Percentiles rank a stretch among this genome's conserved stretches.
Conservation (phyloP, 1,140 invertebrate genomes). For the Bombus terrestris region DNA sequence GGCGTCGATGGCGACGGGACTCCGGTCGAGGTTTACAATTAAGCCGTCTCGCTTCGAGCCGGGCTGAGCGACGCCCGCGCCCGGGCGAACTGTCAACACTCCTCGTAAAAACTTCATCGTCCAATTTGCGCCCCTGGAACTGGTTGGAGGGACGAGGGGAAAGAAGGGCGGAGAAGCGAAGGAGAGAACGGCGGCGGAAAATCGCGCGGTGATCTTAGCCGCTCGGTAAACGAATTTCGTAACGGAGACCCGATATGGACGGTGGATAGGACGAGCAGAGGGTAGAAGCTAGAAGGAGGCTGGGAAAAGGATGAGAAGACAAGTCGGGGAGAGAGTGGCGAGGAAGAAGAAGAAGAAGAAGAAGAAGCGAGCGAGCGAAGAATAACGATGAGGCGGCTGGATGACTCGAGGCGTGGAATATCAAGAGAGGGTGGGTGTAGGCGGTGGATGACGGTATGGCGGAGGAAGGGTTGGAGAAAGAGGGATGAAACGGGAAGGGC, state of each 20-base stretch:
- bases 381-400: slow-evolving; percentile 19
- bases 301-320: background rate
- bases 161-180: background rate
- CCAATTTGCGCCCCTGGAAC: slow-evolving; percentile 42
- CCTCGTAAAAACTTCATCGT: slow-evolving; percentile 61
- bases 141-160: background rate
- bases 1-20: slow-evolving; percentile 55
- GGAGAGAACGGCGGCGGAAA: slow-evolving; percentile 16
- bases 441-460: background rate
- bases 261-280: too few relatives aligned
- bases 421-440: background rate
- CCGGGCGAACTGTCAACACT: slow-evolving; percentile 51
- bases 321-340: background rate
- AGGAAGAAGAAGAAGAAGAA: background rate
- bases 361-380: slow-evolving; percentile 4
- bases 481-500: background rate
- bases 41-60: slow-evolving; percentile 51
- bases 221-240: slow-evolving; percentile 48
- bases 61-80: slow-evolving; percentile 12
- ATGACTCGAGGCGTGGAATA: background rate
- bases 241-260: slow-evolving; percentile 32
- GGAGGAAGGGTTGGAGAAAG: background rate
- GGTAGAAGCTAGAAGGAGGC: slow-evolving; percentile 30
- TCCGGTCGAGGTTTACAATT: slow-evolving; percentile 62
- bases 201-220: slow-evolving; percentile 51